Base-by-base conservation (phyloP, 1,140 invertebrate genomes). In the Ips nitidus region DNA sequence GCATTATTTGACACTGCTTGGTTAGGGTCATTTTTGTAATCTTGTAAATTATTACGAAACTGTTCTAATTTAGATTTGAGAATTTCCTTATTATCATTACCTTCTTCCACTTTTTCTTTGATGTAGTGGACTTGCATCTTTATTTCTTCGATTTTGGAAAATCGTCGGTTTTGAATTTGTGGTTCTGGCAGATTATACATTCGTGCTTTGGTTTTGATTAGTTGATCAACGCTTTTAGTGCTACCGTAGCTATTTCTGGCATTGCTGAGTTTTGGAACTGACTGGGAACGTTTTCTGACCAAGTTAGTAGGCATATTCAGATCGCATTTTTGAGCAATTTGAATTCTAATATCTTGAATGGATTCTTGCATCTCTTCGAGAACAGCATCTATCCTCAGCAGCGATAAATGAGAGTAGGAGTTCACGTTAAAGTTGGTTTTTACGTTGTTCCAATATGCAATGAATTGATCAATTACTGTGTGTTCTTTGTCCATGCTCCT, bases 61-160 rank as follows among this genome's bases (percentile, higher is more conserved):
- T 43, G 7, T 62, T 71, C 66, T 8, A 74, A 55, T 69, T 69
- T 74, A 2, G 47, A 37, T 56, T 43, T 59, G 50, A 58, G 47
- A 6, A 66, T 8, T 8, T 2, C 22, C 56, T 50, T 70, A 38
- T 63, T 69, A 36, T 38, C 45, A 40, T 2, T 42, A 36, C 22
- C 37, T 36, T 60, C 42, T 1, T 55, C 52, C 8, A 55, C 37
- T 55, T 55, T 55, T 37, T 55, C 52, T 64, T 71, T 74, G 2
- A 74, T 66, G 40, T 69, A 69, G 43, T 71, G 41, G 3, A 74
- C 66, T 60, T 74, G 64, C 52, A 58, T 41, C 42, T 67, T 69
- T 3, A 74, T 69, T 43, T 71, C 60, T 43, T 73, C 72, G 2
- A 74, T 70, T 52, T 64, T 65, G 2, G 72, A 69, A 50, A 71